phyloP scores from a whole-genome alignment of 2,113 vertebrate species.

The Cynocephalus volans region DNA sequence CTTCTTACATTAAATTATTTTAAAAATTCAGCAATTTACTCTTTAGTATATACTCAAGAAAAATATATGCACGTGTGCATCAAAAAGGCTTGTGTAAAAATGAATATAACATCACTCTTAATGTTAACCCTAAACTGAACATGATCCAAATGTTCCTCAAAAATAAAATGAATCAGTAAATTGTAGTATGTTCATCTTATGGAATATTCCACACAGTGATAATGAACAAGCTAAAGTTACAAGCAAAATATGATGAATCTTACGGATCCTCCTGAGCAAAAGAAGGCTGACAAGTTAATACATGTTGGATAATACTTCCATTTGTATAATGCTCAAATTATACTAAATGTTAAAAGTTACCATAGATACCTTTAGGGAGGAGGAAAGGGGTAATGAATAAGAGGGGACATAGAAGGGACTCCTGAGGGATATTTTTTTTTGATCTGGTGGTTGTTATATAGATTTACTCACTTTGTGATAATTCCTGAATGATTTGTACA shows the following conservation, averaged over 20 bases:
- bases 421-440: background rate
- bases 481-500: background rate
- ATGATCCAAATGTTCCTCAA: background rate
- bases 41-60: background rate
- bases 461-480: background rate
- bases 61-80: background rate
- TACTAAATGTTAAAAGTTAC: background rate
- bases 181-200: background rate
- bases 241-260: background rate
- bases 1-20: conserved; percentile 39
- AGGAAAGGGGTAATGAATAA: background rate
- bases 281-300: background rate
- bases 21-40: background rate
- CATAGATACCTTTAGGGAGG: background rate
- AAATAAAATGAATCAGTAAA: background rate
- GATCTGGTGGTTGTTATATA: background rate
- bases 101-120: background rate
- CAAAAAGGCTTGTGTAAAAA: background rate
- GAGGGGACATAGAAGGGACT: background rate
- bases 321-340: background rate
- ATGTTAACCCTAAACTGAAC: background rate
- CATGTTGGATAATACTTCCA: background rate
- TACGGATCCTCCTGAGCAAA: background rate
- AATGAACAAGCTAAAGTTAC: background rate
- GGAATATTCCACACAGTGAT: background rate